Evolutionary conservation across 2,888 invertebrate species (phyloP).

Genomic region (Emmelina monodactyla): DNA sequence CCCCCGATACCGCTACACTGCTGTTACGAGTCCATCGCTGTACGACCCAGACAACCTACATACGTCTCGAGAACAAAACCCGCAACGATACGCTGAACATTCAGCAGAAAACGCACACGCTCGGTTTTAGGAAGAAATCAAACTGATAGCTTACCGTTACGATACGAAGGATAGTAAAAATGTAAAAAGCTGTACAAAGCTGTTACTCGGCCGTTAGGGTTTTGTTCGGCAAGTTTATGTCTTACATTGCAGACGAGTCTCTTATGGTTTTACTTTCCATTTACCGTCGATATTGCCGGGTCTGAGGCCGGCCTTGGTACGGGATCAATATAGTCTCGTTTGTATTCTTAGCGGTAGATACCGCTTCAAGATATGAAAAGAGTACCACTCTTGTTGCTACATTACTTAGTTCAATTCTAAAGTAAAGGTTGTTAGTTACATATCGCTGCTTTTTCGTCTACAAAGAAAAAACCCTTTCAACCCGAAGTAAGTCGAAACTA

Average conservation of each 20-base stretch:
- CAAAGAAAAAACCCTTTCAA: too few species aligned
- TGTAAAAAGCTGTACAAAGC: constrained; percentile 42
- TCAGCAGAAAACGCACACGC: not conserved
- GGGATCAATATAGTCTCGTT: not conserved
- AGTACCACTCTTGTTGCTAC: too few species aligned
- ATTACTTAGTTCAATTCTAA: too few species aligned
- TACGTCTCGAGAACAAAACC: not conserved
- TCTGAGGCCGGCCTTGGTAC: not conserved
- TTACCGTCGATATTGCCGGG: not conserved
- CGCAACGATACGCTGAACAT: not conserved
- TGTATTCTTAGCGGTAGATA: not conserved
- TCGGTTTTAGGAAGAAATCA: not conserved
- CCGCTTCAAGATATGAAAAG: too few species aligned
- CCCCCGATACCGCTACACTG: too few species aligned
- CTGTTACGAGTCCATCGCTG: too few species aligned
- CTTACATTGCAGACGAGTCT: not conserved
- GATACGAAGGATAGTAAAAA: constrained; percentile 48
- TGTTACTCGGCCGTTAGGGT: constrained; percentile 1
- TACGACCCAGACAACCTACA: too few species aligned
- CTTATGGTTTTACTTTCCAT: not conserved
- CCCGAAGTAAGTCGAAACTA: too few species aligned
- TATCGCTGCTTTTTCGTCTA: too few species aligned
- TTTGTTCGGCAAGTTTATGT: not conserved
- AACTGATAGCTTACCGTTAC: constrained; percentile 37
- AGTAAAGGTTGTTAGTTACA: too few species aligned